A percentile compares a stretch with the other conserved stretches of the same genome.
Conservation (phyloP, 2,797 vertebrate species). For the Taeniopygia guttata region DNA sequence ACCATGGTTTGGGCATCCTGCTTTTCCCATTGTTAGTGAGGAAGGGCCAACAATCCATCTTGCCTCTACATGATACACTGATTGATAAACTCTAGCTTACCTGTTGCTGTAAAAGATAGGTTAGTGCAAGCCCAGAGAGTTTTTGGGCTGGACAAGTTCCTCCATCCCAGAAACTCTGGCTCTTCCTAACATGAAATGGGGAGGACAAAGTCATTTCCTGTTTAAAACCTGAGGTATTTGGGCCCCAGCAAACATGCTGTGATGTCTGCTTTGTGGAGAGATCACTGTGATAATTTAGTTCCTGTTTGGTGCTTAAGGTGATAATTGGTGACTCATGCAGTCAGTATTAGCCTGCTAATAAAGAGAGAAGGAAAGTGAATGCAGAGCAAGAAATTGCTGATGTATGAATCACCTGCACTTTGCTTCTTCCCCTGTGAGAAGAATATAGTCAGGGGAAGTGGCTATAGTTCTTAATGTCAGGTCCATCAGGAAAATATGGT, state of each 20-base stretch:
- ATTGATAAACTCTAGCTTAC: background rate
- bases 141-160: background rate
- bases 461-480: background rate
- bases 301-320: background rate
- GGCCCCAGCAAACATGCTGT: background rate
- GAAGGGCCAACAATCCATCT: background rate
- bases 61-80: background rate
- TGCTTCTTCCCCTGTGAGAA: background rate
- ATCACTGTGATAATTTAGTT: background rate
- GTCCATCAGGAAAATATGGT: background rate
- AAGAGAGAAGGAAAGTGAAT: background rate
- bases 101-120: background rate
- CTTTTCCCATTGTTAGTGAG: background rate
- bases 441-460: background rate
- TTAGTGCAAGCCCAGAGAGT: background rate
- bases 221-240: background rate
- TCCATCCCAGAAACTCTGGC: background rate
- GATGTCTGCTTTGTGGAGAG: background rate
- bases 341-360: background rate
- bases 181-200: background rate
- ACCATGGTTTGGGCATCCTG: background rate
- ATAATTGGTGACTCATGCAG: background rate
- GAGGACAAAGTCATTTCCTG: background rate
- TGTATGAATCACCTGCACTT: constrained; percentile 13
- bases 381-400: background rate